A percentile compares a stretch with the other conserved stretches of the same genome.
phyloP scores from a whole-genome alignment of 2,888 invertebrate species.

The Sepioteuthis lessoniana region DNA sequence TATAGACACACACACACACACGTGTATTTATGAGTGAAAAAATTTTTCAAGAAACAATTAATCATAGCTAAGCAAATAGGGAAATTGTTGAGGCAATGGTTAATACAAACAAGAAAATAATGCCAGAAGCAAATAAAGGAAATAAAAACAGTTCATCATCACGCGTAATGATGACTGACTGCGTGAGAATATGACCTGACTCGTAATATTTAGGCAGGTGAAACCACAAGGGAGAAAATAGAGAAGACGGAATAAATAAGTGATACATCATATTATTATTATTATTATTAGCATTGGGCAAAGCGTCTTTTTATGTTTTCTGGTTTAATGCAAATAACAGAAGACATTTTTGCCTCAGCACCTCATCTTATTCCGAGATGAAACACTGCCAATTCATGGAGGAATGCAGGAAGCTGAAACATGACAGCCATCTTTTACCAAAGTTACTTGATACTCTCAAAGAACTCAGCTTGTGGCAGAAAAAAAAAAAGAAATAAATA shows the following conservation, averaged over 20 bases:
- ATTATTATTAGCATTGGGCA: not conserved
- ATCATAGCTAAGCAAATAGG: no score
- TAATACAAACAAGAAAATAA: not conserved
- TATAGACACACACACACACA: no score
- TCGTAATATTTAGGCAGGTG: not conserved
- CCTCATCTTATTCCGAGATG: not conserved
- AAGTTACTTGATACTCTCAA: not conserved
- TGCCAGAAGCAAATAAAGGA: not conserved
- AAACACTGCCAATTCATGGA: not conserved
- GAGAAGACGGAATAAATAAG: not conserved
- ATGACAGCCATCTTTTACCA: not conserved
- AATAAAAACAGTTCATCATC: not conserved
- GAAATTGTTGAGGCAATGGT: no score
- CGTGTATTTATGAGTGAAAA: no score
- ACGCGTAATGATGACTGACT: not conserved
- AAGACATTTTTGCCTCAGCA: not conserved
- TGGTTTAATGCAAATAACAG: not conserved
- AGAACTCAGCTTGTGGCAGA: not conserved
- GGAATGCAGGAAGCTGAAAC: not conserved
- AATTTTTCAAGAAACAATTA: no score
- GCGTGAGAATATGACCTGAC: not conserved
- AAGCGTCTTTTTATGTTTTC: not conserved
- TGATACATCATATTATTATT: not conserved
- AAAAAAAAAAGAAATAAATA: not conserved
- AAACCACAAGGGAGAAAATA: not conserved